Percentiles rank a stretch among this genome's conserved stretches.
Conservation (phyloP, 2,113 vertebrate genomes). For the Thomomys bottae region DNA sequence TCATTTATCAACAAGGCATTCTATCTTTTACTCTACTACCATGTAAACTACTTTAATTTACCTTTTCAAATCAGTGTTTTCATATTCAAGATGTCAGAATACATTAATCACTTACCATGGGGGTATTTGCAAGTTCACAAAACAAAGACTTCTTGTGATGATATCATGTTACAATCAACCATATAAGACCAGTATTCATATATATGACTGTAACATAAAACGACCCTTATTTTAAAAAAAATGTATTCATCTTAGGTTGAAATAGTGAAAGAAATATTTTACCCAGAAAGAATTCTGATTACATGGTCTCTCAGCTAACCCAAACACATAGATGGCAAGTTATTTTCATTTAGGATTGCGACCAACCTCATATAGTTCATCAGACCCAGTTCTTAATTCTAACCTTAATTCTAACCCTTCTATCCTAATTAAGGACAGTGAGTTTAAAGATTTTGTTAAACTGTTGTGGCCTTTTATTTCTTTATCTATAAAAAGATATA, state of each 20-base stretch:
- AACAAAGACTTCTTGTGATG: background rate
- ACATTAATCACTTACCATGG: background rate
- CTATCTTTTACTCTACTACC: background rate
- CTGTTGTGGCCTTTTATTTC: background rate
- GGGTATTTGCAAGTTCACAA: constrained; percentile 2
- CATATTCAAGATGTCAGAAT: background rate
- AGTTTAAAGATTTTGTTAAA: background rate
- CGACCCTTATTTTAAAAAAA: background rate
- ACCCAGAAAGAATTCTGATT: background rate
- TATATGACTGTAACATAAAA: background rate
- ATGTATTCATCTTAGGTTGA: background rate
- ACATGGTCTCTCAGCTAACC: background rate
- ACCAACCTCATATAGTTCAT: background rate
- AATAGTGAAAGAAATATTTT: background rate
- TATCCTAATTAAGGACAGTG: background rate
- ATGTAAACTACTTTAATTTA: background rate
- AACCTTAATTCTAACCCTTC: background rate
- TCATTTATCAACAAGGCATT: background rate
- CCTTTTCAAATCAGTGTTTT: background rate
- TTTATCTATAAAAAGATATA: constrained; percentile 31
- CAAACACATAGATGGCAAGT: background rate
- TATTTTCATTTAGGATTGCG: background rate
- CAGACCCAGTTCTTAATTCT: background rate
- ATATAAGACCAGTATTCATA: background rate
- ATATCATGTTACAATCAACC: background rate